Base-by-base conservation (phyloP, 1,140 invertebrate species). In the Streblospio benedicti region DNA sequence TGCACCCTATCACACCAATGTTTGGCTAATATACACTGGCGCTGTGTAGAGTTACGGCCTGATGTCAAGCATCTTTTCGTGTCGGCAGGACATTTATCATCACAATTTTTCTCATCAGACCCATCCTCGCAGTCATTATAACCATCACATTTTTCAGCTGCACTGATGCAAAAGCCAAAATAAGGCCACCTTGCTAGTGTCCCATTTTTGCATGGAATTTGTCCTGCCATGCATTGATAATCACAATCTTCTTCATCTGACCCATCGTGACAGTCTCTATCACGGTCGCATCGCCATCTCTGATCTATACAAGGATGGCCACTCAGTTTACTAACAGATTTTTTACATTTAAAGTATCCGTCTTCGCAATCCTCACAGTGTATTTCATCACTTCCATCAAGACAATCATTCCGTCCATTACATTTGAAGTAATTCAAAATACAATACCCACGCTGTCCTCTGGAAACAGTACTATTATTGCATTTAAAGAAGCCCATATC, bases 1-100 rank as follows among this genome's bases (percentile, higher is more conserved):
- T 23, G 12, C 12, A 38, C 53, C 12, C 53, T 18, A n/a, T 56
- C 53, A 18, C 53, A 56, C n/a, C n/a, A n/a, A n/a, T n/a, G n/a
- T n/a, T n/a, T n/a, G n/a, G n/a, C n/a, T n/a, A n/a, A n/a, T n/a
- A n/a, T n/a, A n/a, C n/a, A n/a, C n/a, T n/a, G n/a, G n/a, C n/a
- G n/a, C n/a, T n/a, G n/a, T n/a, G n/a, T n/a, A n/a, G n/a, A n/a
- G n/a, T n/a, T n/a, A n/a, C n/a, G n/a, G n/a, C n/a, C n/a, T n/a
- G n/a, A n/a, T 9, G 35, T 38, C 35, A 9, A 9, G 35, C 35
- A 38, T 9, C 35, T 9, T 9, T 9, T 9, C n/a, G 9, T n/a
- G 35, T 38, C 35, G 35, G 9, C n/a, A n/a, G 35, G n/a, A 38
- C 35, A 38, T 38, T 38, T 9, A 9, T n/a, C n/a, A n/a, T 38